phyloP scores from a whole-genome alignment of 2,113 vertebrate genomes.

The Elgaria multicarinata region DNA sequence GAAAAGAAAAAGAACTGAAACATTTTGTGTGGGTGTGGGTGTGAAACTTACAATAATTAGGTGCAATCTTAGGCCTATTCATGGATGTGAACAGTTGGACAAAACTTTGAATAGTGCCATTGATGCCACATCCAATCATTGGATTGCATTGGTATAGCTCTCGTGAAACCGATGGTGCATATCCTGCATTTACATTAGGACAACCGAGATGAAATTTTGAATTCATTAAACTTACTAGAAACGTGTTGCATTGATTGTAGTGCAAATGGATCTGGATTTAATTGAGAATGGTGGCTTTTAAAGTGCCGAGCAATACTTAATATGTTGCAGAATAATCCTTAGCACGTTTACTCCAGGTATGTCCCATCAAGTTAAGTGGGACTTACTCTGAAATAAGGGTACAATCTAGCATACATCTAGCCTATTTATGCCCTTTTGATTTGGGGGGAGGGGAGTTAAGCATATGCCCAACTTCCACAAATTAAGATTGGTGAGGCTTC shows the following conservation, averaged over 20 bases:
- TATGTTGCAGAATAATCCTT: not conserved
- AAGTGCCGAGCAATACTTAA: not conserved
- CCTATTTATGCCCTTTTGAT: not conserved
- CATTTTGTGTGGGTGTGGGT: not conserved
- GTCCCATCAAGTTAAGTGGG: not conserved
- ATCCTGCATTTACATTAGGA: not conserved
- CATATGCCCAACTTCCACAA: not conserved
- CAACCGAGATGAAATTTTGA: not conserved
- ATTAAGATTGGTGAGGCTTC: not conserved
- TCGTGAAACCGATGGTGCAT: not conserved
- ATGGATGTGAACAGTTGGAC: constrained; percentile 3
- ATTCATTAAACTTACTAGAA: not conserved
- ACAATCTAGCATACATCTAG: not conserved
- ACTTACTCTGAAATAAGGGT: not conserved
- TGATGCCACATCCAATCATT: not conserved
- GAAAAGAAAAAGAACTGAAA: not conserved
- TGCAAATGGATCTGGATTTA: not conserved
- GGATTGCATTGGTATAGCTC: not conserved
- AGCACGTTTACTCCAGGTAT: not conserved
- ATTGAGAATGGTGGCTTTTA: not conserved
- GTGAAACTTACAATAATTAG: constrained; percentile 5
- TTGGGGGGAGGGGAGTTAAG: not conserved
- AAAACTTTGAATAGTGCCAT: not conserved
- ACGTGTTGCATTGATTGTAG: not conserved
- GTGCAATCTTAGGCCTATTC: not conserved